A percentile compares a stretch with the other conserved stretches of the same genome.
These are phyloP conservation scores for Cricetomys ansorgei DNA, from an alignment of 2,113 vertebrate genomes.

Conservation along the genomic window DNA sequence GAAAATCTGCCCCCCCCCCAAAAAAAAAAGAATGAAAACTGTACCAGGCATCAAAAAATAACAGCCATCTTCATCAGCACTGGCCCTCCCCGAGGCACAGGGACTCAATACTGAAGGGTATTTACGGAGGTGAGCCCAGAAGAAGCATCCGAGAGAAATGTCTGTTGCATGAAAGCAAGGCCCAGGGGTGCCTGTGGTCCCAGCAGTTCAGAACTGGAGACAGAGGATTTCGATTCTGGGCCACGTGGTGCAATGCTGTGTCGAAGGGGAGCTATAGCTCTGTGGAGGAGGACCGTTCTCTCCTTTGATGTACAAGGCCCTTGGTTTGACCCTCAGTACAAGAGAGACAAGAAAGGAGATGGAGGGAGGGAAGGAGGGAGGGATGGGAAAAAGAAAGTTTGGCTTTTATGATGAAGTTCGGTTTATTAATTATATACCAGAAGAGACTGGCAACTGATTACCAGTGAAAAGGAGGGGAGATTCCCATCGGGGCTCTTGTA, in stretches of 20 bases:
- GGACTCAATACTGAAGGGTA: not conserved
- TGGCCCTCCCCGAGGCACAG: no score
- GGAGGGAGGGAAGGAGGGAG: not conserved
- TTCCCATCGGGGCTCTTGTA: fast-evolving
- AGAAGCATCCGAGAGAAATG: fast-evolving
- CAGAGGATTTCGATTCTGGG: not conserved
- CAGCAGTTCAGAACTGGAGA: not conserved
- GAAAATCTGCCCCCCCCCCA: no score
- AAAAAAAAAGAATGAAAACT: no score
- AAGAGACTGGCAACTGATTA: not conserved
- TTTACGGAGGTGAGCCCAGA: not conserved
- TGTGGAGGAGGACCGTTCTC: no score
- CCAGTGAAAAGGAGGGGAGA: not conserved
- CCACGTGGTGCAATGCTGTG: not conserved
- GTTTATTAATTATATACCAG: not conserved
- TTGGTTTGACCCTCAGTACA: not conserved
- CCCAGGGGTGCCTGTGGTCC: not conserved
- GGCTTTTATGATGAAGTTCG: not conserved
- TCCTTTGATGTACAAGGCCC: not conserved
- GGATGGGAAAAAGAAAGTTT: not conserved
- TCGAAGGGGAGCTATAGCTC: not conserved
- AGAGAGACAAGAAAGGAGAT: not conserved
- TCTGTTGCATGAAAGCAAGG: not conserved
- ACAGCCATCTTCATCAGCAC: not conserved
- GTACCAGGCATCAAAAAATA: not conserved